Evolutionary conservation across 1,140 invertebrate species (phyloP), one percentile per base, ranked within the genome.

Genomic region (Mamestra configurata): DNA sequence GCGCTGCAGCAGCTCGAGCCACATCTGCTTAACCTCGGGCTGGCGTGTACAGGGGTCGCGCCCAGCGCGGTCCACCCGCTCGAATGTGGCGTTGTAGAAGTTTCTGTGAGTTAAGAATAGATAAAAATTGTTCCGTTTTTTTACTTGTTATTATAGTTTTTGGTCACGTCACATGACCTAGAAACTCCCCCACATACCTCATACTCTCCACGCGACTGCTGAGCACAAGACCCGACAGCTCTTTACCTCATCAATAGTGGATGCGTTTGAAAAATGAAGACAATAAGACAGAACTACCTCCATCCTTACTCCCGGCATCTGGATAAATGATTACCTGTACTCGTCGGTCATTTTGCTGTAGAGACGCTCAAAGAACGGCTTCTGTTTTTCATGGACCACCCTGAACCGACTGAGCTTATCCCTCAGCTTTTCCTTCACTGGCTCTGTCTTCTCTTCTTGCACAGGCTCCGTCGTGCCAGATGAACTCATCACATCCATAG

Each of bases 291-390:
- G n/a, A n/a, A n/a, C n/a, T n/a, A n/a, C n/a, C n/a, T n/a, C n/a
- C n/a, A n/a, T n/a, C n/a, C n/a, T n/a, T n/a, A n/a, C n/a, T 31
- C 27, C 27, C 1, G 27, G 27, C 27, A 31, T 22, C 82, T 87
- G 43, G 1, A 75, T 76, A 4, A 3, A 11, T 13, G 5, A 37
- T 49, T 53, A 88, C 86, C 79, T 84, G 79, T 82, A 88, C 40
- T 84, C 83, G 5, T 79, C 18, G 7, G 79, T 72, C 87, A 88
- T 88, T 11, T 84, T 71, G 4, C 24, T 66, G 71, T 83, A 88
- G 7, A 85, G 82, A 4, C 78, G 8, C 18, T 88, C 87, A 37
- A 86, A 88, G 66, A 82, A 84, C 10, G 43, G 27, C 4, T 78
- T 75, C 27, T 82, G 40, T 43, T 77, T 83, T 3, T 61, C 61